Evolutionary conservation across 2,888 invertebrate species (phyloP).

Genomic region (Anthophora plumipes): DNA sequence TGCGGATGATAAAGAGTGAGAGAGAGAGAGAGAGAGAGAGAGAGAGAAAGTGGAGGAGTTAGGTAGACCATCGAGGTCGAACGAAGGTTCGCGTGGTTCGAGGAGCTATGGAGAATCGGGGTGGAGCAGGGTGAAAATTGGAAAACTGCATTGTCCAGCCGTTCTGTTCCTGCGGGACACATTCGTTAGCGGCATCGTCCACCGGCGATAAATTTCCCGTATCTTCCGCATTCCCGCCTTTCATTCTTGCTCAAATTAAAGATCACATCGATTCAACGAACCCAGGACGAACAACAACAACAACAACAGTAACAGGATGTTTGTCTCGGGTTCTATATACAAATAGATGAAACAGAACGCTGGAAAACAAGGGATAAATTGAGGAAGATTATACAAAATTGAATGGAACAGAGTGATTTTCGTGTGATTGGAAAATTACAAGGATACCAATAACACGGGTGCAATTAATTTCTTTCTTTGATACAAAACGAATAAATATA

Average conservation of each 20-base stretch:
- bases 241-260: conserved; percentile 66
- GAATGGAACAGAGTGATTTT: background rate
- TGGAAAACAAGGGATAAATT: background rate
- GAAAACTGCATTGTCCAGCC: conserved; percentile 78
- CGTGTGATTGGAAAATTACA: background rate
- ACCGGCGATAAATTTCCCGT: conserved; percentile 65
- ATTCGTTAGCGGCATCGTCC: conserved; percentile 70
- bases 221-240: conserved; percentile 61
- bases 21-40: no score
- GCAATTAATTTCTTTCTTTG: conserved; percentile 7
- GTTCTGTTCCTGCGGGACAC: conserved; percentile 65
- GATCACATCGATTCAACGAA: conserved; percentile 47
- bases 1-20: conserved; percentile 66
- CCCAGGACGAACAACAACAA: background rate
- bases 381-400: background rate
- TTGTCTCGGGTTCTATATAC: background rate
- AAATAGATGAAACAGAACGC: background rate
- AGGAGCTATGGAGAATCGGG: conserved; percentile 21
- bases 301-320: background rate
- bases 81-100: conserved; percentile 45
- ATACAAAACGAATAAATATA: conserved; percentile 1
- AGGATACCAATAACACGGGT: background rate
- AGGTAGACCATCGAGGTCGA: conserved; percentile 60
- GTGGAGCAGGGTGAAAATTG: conserved; percentile 74
- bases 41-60: conserved; percentile 45